Percentiles rank a stretch among this genome's conserved stretches.
Evolutionary conservation across 2,888 invertebrate species (phyloP).

Genomic region (Torymus auratus): DNA sequence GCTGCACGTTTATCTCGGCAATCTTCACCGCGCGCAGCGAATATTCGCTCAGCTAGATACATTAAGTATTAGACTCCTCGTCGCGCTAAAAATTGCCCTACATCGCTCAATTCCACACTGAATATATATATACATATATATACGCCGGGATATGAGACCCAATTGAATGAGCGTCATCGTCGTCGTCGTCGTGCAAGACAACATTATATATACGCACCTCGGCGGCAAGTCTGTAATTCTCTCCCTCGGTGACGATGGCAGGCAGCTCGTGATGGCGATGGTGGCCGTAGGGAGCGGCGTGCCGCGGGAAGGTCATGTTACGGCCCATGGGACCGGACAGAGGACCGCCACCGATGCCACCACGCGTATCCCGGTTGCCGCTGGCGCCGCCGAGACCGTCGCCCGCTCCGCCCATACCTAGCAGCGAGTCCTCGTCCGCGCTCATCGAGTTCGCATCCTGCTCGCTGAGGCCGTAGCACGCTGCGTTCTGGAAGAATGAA

Average conservation of each 20-base stretch:
- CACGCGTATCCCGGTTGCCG: conserved; percentile 61
- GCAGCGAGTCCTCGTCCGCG: conserved; percentile 68
- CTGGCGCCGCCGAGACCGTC: conserved; percentile 61
- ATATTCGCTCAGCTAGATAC: too few species aligned
- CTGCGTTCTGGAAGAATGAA: conserved; percentile 71
- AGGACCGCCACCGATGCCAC: background rate
- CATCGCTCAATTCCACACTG: too few species aligned
- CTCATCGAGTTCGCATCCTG: conserved; percentile 73
- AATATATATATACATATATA: background rate
- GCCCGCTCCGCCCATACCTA: conserved; percentile 59
- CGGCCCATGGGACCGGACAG: conserved; percentile 78
- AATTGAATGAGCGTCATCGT: conserved; percentile 48
- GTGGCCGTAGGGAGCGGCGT: conserved; percentile 74
- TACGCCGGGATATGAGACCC: conserved; percentile 51
- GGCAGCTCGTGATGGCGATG: conserved; percentile 81
- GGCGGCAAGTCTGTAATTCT: conserved; percentile 76
- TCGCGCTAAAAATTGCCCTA: too few species aligned
- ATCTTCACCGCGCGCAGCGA: background rate
- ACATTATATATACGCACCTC: conserved; percentile 68
- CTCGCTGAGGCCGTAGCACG: conserved; percentile 75
- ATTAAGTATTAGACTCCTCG: too few species aligned
- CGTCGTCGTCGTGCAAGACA: too few species aligned
- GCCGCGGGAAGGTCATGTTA: conserved; percentile 82
- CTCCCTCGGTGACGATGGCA: conserved; percentile 83
- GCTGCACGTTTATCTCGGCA: background rate